These are phyloP conservation scores for Odontomachus brunneus DNA, from an alignment of 1,140 invertebrate genomes.

Conservation along the genomic window DNA sequence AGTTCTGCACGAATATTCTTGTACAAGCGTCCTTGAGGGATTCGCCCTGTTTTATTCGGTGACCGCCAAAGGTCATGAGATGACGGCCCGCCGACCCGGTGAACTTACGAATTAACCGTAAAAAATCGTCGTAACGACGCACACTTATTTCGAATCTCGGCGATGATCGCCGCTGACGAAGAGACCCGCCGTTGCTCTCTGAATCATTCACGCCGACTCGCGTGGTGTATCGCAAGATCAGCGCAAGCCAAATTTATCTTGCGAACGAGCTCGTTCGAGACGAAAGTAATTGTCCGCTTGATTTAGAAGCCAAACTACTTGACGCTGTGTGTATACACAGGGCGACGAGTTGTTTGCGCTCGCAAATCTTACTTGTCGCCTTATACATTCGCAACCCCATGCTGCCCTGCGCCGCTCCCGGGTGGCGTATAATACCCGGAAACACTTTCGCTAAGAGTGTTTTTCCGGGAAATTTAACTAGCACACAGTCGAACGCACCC, in stretches of 20 bases:
- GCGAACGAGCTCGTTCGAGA: constrained; percentile 5
- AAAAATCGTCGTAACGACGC: background rate
- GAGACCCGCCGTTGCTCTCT: background rate
- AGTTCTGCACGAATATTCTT: constrained; percentile 23
- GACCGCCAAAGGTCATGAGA: background rate
- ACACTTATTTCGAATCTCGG: background rate
- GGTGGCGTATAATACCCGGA: background rate
- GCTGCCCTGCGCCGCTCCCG: background rate
- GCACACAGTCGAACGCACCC: background rate
- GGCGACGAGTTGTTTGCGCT: constrained; percentile 46
- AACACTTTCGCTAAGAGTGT: constrained; percentile 23
- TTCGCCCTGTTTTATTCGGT: constrained; percentile 1
- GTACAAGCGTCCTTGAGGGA: background rate
- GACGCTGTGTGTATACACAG: constrained; percentile 10
- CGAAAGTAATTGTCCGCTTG: constrained; percentile 24
- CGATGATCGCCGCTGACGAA: no score
- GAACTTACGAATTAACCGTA: background rate
- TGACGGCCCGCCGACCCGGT: background rate
- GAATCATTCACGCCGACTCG: background rate
- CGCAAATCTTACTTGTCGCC: constrained; percentile 38
- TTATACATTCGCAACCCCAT: constrained; percentile 15
- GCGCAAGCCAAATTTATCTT: constrained; percentile 12
- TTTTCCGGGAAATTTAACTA: constrained; percentile 33
- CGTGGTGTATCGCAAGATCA: background rate
- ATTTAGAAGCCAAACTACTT: constrained; percentile 20